phyloP scores from a whole-genome alignment of 2,888 invertebrate genomes.

The Coenonympha arcania region DNA sequence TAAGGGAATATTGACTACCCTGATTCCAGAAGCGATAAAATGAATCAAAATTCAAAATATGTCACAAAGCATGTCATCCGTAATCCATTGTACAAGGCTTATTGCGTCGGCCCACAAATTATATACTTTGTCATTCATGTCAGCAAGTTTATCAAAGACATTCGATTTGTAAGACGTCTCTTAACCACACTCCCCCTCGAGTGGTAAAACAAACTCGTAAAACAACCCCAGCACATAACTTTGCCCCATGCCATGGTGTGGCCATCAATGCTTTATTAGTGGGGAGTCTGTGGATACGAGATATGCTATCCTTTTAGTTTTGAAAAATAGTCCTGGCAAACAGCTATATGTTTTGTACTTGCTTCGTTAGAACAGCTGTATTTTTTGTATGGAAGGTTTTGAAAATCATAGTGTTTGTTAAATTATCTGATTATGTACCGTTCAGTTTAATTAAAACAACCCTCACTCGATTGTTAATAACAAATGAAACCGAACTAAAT shows the following conservation, averaged over 20 bases:
- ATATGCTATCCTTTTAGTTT: slow-evolving; percentile 12
- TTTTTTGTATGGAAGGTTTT: too few species aligned
- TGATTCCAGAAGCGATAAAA: too few species aligned
- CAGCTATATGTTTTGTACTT: not conserved
- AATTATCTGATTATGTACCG: too few species aligned
- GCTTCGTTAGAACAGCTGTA: too few species aligned
- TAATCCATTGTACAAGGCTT: too few species aligned
- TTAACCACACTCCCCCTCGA: slow-evolving; percentile 28
- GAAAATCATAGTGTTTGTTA: too few species aligned
- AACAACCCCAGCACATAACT: slow-evolving; percentile 59
- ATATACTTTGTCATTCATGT: not conserved
- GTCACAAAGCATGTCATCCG: too few species aligned
- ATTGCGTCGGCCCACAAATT: not conserved
- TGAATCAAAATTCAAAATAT: too few species aligned
- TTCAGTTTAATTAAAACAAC: too few species aligned
- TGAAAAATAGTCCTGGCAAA: not conserved
- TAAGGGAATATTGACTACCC: too few species aligned
- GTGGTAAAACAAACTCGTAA: slow-evolving; percentile 60
- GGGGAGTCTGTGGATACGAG: slow-evolving; percentile 30
- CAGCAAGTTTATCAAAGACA: slow-evolving; percentile 5
- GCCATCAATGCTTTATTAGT: slow-evolving; percentile 51
- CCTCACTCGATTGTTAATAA: too few species aligned
- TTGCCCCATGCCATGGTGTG: slow-evolving; percentile 43
- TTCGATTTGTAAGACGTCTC: slow-evolving; percentile 13
- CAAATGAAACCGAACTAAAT: too few species aligned